Conservation (phyloP, 23 tunicate genomes). For the Ciona savignyi region DNA sequence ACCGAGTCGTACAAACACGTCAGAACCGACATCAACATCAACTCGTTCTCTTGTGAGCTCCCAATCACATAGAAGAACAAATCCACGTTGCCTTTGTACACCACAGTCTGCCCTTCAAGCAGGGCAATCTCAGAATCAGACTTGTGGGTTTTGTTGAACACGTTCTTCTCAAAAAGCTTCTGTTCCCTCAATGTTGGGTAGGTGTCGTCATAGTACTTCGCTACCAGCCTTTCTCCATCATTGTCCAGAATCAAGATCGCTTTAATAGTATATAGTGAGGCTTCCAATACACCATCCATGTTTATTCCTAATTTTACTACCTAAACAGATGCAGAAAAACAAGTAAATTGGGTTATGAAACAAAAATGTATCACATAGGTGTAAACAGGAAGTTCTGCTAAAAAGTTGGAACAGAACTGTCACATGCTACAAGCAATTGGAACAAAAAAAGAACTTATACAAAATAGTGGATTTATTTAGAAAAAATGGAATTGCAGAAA, state of each 20-base stretch:
- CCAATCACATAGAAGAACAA: constrained; percentile 96
- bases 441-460: not conserved
- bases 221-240: constrained; percentile 83
- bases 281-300: constrained; percentile 56
- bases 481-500: no score
- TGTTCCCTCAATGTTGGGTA: constrained; percentile 81
- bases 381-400: no score
- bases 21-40: constrained; percentile 84
- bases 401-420: not conserved
- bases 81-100: constrained; percentile 96
- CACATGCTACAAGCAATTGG: not conserved
- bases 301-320: not conserved
- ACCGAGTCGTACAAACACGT: constrained; percentile 90
- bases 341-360: not conserved
- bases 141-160: constrained; percentile 86
- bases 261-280: constrained; percentile 90
- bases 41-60: constrained; percentile 83
- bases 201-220: constrained; percentile 96
- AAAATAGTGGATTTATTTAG: not conserved
- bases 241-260: constrained; percentile 92
- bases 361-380: no score
- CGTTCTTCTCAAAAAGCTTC: constrained; percentile 76
- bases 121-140: constrained; percentile 96
- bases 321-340: not conserved
- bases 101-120: constrained; percentile 95